Evolutionary conservation across 2,888 invertebrate genomes (phyloP).

Genomic region (Eurytoma adleriae): DNA sequence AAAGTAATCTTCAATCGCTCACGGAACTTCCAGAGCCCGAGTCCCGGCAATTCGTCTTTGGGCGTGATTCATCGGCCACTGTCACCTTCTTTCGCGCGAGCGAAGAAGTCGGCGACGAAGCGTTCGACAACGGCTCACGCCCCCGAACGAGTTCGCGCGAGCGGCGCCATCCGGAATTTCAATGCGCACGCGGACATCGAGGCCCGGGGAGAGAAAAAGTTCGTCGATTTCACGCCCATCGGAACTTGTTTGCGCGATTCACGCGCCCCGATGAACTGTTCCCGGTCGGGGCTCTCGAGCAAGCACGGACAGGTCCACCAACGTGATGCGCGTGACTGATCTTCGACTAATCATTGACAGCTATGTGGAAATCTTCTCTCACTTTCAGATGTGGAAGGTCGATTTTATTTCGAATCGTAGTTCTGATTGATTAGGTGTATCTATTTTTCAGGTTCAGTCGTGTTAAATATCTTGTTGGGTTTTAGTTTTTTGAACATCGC

Average conservation of each 20-base stretch:
- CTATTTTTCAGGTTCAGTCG: too few species aligned
- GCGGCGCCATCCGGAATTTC: neutral
- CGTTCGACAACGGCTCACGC: neutral
- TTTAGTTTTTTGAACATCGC: too few species aligned
- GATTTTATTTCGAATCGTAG: too few species aligned
- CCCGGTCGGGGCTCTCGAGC: too few species aligned
- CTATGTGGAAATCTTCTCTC: too few species aligned
- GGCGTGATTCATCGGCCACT: neutral
- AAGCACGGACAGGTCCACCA: too few species aligned
- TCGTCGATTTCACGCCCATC: conserved; percentile 37
- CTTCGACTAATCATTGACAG: too few species aligned
- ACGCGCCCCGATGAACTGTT: neutral
- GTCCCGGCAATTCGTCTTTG: conserved; percentile 9
- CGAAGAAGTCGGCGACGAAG: neutral
- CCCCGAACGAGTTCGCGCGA: neutral
- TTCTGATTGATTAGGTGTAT: too few species aligned
- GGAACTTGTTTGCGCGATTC: conserved; percentile 21
- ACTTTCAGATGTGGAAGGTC: too few species aligned
- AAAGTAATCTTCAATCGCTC: conserved; percentile 14
- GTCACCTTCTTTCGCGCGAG: neutral
- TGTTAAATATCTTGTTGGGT: too few species aligned
- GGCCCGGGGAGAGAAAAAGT: conserved; percentile 21
- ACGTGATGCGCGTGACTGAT: too few species aligned
- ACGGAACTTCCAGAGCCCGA: conserved; percentile 3
- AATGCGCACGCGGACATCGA: neutral